phyloP scores from a whole-genome alignment of 2,113 vertebrate genomes.

The Saimiri boliviensis region DNA sequence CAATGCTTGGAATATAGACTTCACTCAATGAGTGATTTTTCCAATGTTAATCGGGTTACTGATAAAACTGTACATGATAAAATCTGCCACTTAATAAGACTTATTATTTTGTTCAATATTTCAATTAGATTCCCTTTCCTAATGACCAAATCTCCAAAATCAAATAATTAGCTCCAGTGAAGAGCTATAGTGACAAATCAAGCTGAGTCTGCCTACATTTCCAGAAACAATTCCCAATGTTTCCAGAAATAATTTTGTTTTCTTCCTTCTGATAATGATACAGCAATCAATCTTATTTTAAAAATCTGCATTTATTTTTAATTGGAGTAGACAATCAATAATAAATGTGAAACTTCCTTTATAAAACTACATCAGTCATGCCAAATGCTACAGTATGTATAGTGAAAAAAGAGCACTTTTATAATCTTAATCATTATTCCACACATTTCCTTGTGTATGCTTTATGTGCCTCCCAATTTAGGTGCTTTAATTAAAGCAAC shows the following conservation, averaged over 20 bases:
- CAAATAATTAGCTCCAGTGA: background rate
- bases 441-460: background rate
- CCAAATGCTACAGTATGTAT: background rate
- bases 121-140: background rate
- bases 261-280: background rate
- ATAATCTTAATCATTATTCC: background rate
- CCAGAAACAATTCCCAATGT: background rate
- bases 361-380: background rate
- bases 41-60: background rate
- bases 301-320: background rate
- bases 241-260: slow-evolving; percentile 14
- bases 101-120: background rate
- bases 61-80: background rate
- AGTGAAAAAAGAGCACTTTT: background rate
- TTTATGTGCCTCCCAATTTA: background rate
- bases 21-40: background rate
- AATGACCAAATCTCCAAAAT: slow-evolving; percentile 5
- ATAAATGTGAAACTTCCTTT: background rate
- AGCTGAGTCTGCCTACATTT: background rate
- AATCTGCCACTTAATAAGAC: background rate
- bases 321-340: background rate
- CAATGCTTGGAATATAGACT: background rate
- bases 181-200: slow-evolving; percentile 1
- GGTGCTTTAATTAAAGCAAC: slow-evolving; percentile 23
- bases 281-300: slow-evolving; percentile 10